A percentile compares a stretch with the other conserved stretches of the same genome.
Conservation (phyloP, 1,140 invertebrate genomes). For the Drosophila bocqueti region DNA sequence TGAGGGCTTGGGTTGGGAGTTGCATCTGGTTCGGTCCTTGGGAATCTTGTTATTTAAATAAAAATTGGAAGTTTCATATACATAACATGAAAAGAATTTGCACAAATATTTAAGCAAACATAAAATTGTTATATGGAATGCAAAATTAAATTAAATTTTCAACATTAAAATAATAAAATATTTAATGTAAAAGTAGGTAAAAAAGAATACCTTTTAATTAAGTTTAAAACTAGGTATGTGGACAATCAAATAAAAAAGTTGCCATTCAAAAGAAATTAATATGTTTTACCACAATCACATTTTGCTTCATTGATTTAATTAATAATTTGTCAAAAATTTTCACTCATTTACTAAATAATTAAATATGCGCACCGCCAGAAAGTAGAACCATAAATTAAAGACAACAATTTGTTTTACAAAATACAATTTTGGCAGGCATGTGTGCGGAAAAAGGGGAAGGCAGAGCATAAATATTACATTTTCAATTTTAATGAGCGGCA, state of each 20-base stretch:
- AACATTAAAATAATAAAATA: too few relatives aligned
- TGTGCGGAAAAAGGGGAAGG: background rate
- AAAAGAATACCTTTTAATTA: background rate
- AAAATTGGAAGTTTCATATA: slow-evolving; percentile 56
- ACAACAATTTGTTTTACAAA: slow-evolving; percentile 13
- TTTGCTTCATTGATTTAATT: slow-evolving; percentile 3
- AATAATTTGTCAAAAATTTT: background rate
- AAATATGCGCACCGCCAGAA: background rate
- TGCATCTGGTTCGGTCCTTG: slow-evolving; percentile 57
- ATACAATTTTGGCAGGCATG: slow-evolving; percentile 1
- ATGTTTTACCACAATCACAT: background rate
- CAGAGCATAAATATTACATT: slow-evolving; percentile 62
- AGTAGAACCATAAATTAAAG: background rate
- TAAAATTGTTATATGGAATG: background rate
- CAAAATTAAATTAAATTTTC: too few relatives aligned
- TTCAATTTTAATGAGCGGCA: slow-evolving; percentile 75
- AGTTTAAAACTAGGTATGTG: background rate
- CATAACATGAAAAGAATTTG: slow-evolving; percentile 40
- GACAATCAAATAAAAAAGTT: background rate
- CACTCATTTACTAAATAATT: background rate
- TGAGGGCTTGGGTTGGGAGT: slow-evolving; percentile 31
- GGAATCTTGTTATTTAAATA: slow-evolving; percentile 70
- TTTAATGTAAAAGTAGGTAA: too few relatives aligned
- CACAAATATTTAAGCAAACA: slow-evolving; percentile 9
- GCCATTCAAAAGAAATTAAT: background rate